These are phyloP conservation scores for Lycaon pictus DNA, from an alignment of 2,113 vertebrate species.

Conservation along the genomic window DNA sequence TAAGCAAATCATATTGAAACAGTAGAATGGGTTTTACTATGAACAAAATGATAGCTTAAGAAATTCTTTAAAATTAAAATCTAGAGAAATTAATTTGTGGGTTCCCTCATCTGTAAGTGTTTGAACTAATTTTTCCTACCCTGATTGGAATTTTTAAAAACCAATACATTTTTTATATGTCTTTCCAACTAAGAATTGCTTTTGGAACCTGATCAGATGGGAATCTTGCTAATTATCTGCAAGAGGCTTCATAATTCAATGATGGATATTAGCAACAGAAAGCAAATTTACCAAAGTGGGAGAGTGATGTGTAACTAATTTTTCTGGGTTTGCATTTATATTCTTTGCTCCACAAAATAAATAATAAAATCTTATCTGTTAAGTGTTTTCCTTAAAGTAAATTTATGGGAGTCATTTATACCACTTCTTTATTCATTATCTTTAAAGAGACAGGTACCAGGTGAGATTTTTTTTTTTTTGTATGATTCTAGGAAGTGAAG, in stretches of 20 bases:
- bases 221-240: not conserved
- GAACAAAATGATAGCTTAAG: slow-evolving; percentile 35
- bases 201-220: not conserved
- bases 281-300: not conserved
- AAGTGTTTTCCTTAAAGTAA: not conserved
- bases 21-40: not conserved
- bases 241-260: slow-evolving; percentile 41
- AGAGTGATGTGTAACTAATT: not conserved
- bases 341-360: slow-evolving; percentile 2
- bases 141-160: slow-evolving; percentile 51
- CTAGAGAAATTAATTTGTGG: not conserved
- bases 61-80: slow-evolving; percentile 38
- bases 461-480: not conserved
- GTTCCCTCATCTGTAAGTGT: not conserved
- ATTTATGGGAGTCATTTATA: not conserved
- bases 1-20: slow-evolving; percentile 19
- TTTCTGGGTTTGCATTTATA: slow-evolving; percentile 39
- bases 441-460: not conserved
- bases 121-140: slow-evolving; percentile 10
- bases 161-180: not conserved
- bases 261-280: slow-evolving; percentile 29
- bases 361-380: not conserved
- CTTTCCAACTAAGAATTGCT: not conserved
- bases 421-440: not conserved
- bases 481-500: not conserved